Base-by-base conservation (phyloP, 2,888 invertebrate genomes). In the Agrochola lychnidis region DNA sequence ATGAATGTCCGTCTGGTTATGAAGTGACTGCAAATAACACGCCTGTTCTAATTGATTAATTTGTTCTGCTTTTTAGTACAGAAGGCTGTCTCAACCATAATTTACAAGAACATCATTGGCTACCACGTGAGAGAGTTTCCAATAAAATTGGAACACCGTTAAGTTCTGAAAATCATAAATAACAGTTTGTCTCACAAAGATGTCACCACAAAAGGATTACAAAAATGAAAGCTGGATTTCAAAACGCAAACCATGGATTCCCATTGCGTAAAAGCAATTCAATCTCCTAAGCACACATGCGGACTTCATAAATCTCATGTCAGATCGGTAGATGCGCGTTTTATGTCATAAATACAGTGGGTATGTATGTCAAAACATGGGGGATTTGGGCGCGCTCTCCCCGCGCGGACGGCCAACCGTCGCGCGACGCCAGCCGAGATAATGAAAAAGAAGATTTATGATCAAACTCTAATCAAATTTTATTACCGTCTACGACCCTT, bases 391-490 rank as follows among this genome's bases (percentile, higher is more conserved):
- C 89, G 91, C 92, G 90, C 87, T 91, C 93, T 91, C 93, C 92
- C 90, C 87, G 79, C 90, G 88, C 89, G 91, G 91, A 91, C 91
- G 90, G 88, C 88, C 90, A 92, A 92, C 92, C 88, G 91, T 91
- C 85, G 86, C 76, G 85, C 82, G 83, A 91, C 93, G 94, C 91
- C 91, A 90, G 85, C 87, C 90, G 91, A 94, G 94, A 95, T 96
- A 96, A 96, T 96, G 95, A 96, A 95, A 96, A 94, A 95, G 94
- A 94, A 96, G 96, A 96, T 96, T 96, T 96, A 96, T 95, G 96
- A 94, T 94, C 93, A 93, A 89, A 94, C 90, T 94, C 93, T 95
- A 96, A 96, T 96, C 95, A 95, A 96, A 95, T 95, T 96, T 96
- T 96, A 96, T 95, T 94, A 93, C 94, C 89, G 86, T 91, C 92